Conservation (phyloP, 2,113 vertebrate genomes). For the Paracanthobrama guichenoti region DNA sequence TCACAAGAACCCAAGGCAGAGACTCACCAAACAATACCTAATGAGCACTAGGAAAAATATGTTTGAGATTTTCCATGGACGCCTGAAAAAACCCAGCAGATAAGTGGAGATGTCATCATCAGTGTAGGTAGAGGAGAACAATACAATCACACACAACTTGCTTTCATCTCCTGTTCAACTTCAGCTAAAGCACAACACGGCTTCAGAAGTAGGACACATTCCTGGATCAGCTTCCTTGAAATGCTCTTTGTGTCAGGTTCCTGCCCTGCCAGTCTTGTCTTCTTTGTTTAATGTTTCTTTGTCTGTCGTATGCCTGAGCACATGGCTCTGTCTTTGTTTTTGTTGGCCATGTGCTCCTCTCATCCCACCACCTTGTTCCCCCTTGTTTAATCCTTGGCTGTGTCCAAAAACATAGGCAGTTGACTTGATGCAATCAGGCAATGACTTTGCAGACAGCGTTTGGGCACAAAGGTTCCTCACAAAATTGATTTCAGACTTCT, state of each 20-base stretch:
- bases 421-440: too few relatives aligned
- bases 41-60: conserved; percentile 3
- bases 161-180: background rate
- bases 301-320: too few relatives aligned
- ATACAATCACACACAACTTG: background rate
- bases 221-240: background rate
- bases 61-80: conserved; percentile 6
- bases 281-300: too few relatives aligned
- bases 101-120: background rate
- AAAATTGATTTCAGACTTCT: too few relatives aligned
- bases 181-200: background rate
- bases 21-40: conserved; percentile 25
- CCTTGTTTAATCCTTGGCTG: too few relatives aligned
- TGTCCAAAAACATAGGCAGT: too few relatives aligned
- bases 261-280: too few relatives aligned
- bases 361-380: too few relatives aligned
- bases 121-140: background rate
- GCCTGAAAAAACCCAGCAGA: conserved; percentile 5
- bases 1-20: conserved; percentile 23
- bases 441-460: too few relatives aligned
- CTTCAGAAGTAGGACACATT: background rate
- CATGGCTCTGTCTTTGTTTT: too few relatives aligned
- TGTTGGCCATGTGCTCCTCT: too few relatives aligned
- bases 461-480: too few relatives aligned
- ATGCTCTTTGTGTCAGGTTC: background rate